phyloP scores from a whole-genome alignment of 2,888 invertebrate genomes.

The Ophion slaviceki region DNA sequence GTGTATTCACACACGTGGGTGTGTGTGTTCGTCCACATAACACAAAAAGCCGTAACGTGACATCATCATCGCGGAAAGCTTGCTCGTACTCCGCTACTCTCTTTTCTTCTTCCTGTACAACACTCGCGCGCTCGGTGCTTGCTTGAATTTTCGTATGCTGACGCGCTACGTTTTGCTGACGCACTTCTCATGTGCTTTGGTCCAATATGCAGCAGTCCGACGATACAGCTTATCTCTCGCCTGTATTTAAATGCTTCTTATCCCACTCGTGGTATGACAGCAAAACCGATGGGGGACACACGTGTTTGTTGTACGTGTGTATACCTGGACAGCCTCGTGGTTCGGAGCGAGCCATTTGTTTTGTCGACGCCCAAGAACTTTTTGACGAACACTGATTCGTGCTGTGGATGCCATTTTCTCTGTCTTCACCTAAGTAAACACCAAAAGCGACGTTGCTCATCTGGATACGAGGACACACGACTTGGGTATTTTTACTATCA shows the following conservation, averaged over 20 bases:
- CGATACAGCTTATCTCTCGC: slow-evolving; percentile 44
- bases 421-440: too few relatives aligned
- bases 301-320: too few relatives aligned
- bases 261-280: not conserved
- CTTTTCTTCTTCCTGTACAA: slow-evolving; percentile 8
- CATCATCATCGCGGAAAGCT: slow-evolving; percentile 60
- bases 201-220: slow-evolving; percentile 32
- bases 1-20: not conserved
- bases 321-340: too few relatives aligned
- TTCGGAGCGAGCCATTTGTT: too few relatives aligned
- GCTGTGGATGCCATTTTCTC: too few relatives aligned
- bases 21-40: not conserved
- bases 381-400: too few relatives aligned
- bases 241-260: slow-evolving; percentile 10
- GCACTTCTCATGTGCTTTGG: slow-evolving; percentile 18
- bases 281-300: too few relatives aligned
- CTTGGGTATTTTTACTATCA: too few relatives aligned
- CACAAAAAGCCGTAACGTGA: slow-evolving; percentile 65
- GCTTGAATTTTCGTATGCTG: slow-evolving; percentile 16
- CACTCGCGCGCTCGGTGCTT: not conserved
- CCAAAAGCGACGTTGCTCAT: too few relatives aligned
- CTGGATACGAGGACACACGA: too few relatives aligned
- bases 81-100: slow-evolving; percentile 16
- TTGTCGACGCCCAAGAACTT: too few relatives aligned
- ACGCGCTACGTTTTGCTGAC: slow-evolving; percentile 40